Evolutionary conservation across 2,888 invertebrate genomes (phyloP), one percentile per base, ranked within the genome.

Genomic region (Xestoiulus laeticollis): DNA sequence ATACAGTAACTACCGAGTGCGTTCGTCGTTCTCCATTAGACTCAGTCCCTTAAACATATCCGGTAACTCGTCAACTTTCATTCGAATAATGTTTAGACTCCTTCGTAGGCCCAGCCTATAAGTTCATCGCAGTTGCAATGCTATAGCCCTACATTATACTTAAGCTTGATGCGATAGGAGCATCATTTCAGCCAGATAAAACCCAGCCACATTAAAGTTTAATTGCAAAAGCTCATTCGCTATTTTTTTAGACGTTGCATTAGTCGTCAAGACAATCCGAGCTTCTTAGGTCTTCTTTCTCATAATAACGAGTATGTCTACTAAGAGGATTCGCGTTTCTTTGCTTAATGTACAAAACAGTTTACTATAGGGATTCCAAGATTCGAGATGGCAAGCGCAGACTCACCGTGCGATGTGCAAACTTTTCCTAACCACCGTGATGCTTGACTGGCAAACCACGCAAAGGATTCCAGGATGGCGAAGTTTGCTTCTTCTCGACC

Each of bases 191-290:
- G 38, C 85, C 38, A 43, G 85, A 85, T 85, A 85, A 85, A 85
- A 85, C 85, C 85, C 44, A 38, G 33, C 85, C 38, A 85, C 85
- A 85, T 85, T 38, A 85, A 85, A 85, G 14, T 85, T 85, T 85
- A 85, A 85, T 85, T 85, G 85, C 85, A 85, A 43, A 78, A 44
- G 85, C 85, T 85, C 85, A 85, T 85, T 85, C 85, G 85, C 43
- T 38, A 43, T 85, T 85, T 44, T 68, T 85, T 85, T 43, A 22
- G 85, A 44, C 85, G 85, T 26, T 85, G 85, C 78, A 78, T 78
- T 78, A 78, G 78, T 78, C 78, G 78, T 78, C 78, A 78, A 78
- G 78, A 78, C 78, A 78, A 78, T 78, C 78, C 78, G 78, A 78
- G 78, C 78, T 30, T 30, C 78, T 78, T 78, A 78, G 78, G 16